Evolutionary conservation across 1,140 invertebrate genomes (phyloP).

Genomic region (Muscidifurax raptorellus): DNA sequence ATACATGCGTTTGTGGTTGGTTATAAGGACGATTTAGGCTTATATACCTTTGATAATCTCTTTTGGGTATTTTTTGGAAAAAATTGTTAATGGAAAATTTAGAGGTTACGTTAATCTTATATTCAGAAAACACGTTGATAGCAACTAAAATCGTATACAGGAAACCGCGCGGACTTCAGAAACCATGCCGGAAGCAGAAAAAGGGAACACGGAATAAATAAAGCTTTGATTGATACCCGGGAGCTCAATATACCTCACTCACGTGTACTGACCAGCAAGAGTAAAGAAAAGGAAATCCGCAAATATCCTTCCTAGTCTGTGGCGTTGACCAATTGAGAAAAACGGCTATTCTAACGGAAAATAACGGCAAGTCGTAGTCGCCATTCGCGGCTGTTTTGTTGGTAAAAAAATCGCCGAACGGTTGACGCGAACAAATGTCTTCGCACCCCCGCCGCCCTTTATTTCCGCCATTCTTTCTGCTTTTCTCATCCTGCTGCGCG

Average conservation of each 20-base stretch:
- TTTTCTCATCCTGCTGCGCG: slow-evolving; percentile 9
- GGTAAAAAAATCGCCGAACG: slow-evolving; percentile 32
- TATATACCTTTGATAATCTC: too few species aligned
- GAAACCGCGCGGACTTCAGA: too few species aligned
- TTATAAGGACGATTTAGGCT: too few species aligned
- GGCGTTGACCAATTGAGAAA: slow-evolving; percentile 65
- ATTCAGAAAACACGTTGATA: too few species aligned
- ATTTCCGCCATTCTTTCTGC: slow-evolving; percentile 7
- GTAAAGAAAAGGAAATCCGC: not conserved
- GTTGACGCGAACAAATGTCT: slow-evolving; percentile 56
- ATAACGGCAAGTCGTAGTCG: slow-evolving; percentile 52
- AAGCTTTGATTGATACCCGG: not conserved
- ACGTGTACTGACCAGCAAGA: not conserved
- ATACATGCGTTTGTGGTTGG: too few species aligned
- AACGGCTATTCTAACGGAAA: slow-evolving; percentile 60
- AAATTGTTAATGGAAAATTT: too few species aligned
- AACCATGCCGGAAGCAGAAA: not conserved
- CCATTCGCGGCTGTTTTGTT: not conserved
- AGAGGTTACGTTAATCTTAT: too few species aligned
- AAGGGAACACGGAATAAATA: not conserved
- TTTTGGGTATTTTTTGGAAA: too few species aligned
- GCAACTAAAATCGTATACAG: too few species aligned
- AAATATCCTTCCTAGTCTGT: slow-evolving; percentile 44
- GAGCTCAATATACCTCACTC: not conserved
- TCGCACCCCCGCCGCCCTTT: not conserved